These are phyloP conservation scores for Thalassophryne amazonica DNA, from an alignment of 2,797 vertebrate species.

Conservation along the genomic window DNA sequence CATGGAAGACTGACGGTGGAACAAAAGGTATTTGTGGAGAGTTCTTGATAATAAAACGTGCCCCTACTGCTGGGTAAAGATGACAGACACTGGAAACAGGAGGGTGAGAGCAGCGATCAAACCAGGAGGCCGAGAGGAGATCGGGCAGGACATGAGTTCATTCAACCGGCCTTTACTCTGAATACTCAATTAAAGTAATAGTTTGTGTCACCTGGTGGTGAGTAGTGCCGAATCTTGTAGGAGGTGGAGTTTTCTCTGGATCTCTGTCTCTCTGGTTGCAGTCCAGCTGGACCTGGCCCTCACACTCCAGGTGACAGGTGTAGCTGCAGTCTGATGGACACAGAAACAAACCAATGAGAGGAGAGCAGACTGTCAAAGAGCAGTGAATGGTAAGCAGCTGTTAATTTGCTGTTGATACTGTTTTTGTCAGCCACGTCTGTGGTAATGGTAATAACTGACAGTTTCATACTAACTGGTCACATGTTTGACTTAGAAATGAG, in stretches of 20 bases:
- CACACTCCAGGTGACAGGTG: conserved; percentile 90
- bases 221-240: conserved; percentile 54
- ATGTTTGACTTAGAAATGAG: neutral
- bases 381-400: neutral
- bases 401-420: too few species aligned
- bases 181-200: neutral
- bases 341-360: conserved; percentile 23
- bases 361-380: neutral
- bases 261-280: conserved; percentile 80
- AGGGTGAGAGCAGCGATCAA: neutral
- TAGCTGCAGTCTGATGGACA: conserved; percentile 87
- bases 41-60: conserved; percentile 12
- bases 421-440: too few species aligned
- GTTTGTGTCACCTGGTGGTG: conserved; percentile 56
- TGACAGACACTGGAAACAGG: neutral
- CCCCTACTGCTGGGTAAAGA: neutral
- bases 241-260: conserved; percentile 60
- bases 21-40: too few species aligned
- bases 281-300: conserved; percentile 86
- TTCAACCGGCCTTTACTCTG: neutral
- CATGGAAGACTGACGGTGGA: too few species aligned
- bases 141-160: neutral
- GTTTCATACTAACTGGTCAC: neutral
- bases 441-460: neutral
- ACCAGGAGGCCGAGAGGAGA: neutral